Percentiles rank a stretch among this genome's conserved stretches.
These are phyloP conservation scores for Eubucco bourcierii DNA, from an alignment of 2,113 vertebrate genomes.

Conservation along the genomic window DNA sequence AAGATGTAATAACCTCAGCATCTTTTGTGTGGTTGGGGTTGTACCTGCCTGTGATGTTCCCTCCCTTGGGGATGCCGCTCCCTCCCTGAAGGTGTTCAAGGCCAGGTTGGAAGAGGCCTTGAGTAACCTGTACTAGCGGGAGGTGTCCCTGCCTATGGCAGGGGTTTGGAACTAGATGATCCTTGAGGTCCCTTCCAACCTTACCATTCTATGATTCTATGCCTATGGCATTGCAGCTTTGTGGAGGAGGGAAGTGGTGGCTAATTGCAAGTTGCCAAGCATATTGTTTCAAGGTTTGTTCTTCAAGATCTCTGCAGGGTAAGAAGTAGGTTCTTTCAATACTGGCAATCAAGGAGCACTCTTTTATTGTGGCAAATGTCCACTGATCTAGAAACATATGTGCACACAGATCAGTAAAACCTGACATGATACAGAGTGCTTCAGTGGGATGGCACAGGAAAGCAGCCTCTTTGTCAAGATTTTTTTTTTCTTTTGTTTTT, in stretches of 20 bases:
- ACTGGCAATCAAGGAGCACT: not conserved
- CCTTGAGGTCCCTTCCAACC: no score
- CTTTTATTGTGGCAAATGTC: not conserved
- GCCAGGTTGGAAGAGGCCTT: no score
- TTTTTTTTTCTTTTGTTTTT: not conserved
- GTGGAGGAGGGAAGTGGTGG: not conserved
- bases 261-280: not conserved
- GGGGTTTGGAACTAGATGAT: no score
- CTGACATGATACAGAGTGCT: not conserved
- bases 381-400: slow-evolving; percentile 26
- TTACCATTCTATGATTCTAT: no score
- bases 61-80: no score
- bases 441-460: not conserved
- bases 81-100: no score
- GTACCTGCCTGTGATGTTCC: not conserved
- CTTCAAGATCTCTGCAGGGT: not conserved
- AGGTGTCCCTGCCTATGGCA: no score
- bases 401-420: slow-evolving; percentile 3
- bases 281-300: not conserved
- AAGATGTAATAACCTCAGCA: not conserved
- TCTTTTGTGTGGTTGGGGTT: not conserved
- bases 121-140: no score
- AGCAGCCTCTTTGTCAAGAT: not conserved
- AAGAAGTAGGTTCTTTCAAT: not conserved
- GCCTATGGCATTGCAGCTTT: not conserved